Conservation (phyloP, 2,113 vertebrate species). For the Pseudolaguvia tuberculata region DNA sequence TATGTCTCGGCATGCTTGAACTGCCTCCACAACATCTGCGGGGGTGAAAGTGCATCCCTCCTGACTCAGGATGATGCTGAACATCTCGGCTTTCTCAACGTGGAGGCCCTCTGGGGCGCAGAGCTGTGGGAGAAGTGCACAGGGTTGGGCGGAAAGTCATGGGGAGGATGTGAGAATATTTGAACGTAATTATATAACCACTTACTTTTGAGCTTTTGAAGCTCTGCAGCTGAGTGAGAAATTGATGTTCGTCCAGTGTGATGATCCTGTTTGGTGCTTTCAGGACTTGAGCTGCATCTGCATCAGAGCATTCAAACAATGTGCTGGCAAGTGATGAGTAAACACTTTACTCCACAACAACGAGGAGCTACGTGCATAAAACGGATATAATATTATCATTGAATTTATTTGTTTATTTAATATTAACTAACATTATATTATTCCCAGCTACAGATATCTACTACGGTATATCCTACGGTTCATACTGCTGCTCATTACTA, state of each 20-base stretch:
- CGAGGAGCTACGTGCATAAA: not conserved
- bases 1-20: conserved; percentile 62
- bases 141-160: not conserved
- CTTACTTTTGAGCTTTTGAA: conserved; percentile 44
- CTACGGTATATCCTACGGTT: no score
- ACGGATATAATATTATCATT: not conserved
- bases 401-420: not conserved
- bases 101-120: conserved; percentile 48
- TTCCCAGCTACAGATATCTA: no score
- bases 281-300: conserved; percentile 53
- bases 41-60: conserved; percentile 60
- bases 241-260: conserved; percentile 40
- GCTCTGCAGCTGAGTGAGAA: conserved; percentile 48
- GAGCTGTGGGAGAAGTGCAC: conserved; percentile 13
- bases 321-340: not conserved
- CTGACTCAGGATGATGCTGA: conserved; percentile 57
- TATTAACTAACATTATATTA: no score
- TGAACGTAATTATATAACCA: not conserved
- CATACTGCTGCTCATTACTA: no score
- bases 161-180: not conserved
- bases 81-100: conserved; percentile 57
- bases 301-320: not conserved
- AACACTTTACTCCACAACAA: not conserved
- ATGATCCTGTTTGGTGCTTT: conserved; percentile 43
- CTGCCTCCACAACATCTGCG: conserved; percentile 64